A percentile compares a stretch with the other conserved stretches of the same genome.
Evolutionary conservation across 2,888 invertebrate species (phyloP).

Genomic region (Phortica magna): DNA sequence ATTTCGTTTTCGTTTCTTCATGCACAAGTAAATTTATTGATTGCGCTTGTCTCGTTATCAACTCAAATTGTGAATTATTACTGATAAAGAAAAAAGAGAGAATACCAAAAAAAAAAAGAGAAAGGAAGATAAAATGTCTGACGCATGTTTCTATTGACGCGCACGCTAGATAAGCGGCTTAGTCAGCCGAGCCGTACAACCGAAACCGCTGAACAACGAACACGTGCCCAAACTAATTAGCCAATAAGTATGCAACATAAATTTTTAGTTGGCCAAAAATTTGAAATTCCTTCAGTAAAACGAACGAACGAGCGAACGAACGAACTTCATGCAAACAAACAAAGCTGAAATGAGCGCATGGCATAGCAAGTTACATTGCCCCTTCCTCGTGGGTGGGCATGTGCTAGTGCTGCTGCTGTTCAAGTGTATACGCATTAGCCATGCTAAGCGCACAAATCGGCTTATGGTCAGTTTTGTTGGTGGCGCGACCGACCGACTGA

Average conservation of each 20-base stretch:
- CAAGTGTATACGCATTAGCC: background rate
- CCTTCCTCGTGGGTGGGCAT: background rate
- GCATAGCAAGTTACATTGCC: background rate
- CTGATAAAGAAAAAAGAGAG: too few species aligned
- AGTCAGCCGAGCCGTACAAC: background rate
- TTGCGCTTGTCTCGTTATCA: too few species aligned
- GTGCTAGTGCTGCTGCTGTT: background rate
- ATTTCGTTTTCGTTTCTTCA: too few species aligned
- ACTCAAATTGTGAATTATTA: too few species aligned
- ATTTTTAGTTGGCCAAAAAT: background rate
- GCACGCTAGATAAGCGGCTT: background rate
- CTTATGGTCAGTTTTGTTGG: constrained; percentile 18
- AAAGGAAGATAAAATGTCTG: too few species aligned
- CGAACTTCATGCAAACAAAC: too few species aligned
- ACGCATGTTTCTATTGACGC: too few species aligned
- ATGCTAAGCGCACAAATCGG: constrained; percentile 22
- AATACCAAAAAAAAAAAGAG: too few species aligned
- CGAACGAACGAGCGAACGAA: background rate
- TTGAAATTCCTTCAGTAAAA: background rate
- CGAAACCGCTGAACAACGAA: background rate
- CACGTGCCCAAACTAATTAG: background rate
- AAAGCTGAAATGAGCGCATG: background rate
- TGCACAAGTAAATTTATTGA: too few species aligned
- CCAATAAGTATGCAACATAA: background rate
- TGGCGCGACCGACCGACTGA: too few species aligned